A percentile compares a stretch with the other conserved stretches of the same genome.
Conservation (phyloP, 2,888 invertebrate species). For the Meganola albula region DNA sequence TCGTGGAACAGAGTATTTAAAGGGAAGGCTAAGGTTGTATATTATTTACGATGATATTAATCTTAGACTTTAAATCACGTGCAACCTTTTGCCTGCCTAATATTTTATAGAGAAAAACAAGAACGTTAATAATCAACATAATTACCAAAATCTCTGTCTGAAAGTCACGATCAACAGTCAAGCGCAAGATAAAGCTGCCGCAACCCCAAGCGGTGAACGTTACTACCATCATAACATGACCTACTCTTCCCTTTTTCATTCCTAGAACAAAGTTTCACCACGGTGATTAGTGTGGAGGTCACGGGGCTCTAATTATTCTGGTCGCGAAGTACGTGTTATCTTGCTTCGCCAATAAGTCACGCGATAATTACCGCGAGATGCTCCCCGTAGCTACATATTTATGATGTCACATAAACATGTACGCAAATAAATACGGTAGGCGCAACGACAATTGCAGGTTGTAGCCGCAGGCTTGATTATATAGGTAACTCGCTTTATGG, state of each 20-base stretch:
- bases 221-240: constrained; percentile 40
- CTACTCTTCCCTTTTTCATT: constrained; percentile 24
- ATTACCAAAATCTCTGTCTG: constrained; percentile 70
- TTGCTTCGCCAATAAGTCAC: constrained; percentile 73
- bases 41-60: too few species aligned
- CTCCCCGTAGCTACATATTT: constrained; percentile 67
- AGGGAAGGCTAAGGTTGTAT: too few species aligned
- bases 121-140: constrained; percentile 67
- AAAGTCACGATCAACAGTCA: constrained; percentile 73
- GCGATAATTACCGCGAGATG: constrained; percentile 71
- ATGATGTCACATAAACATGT: constrained; percentile 59
- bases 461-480: constrained; percentile 33
- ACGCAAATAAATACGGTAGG: constrained; percentile 54
- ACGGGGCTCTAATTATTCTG: constrained; percentile 38
- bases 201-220: constrained; percentile 49
- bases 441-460: constrained; percentile 51
- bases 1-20: too few species aligned
- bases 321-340: constrained; percentile 68
- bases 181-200: constrained; percentile 68
- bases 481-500: too few species aligned
- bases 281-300: constrained; percentile 13
- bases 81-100: constrained; percentile 13
- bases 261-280: constrained; percentile 5
- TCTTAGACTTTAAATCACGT: too few species aligned
- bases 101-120: constrained; percentile 24